Base-by-base conservation (phyloP, 2,888 invertebrate genomes). In the Coenonympha arcania region DNA sequence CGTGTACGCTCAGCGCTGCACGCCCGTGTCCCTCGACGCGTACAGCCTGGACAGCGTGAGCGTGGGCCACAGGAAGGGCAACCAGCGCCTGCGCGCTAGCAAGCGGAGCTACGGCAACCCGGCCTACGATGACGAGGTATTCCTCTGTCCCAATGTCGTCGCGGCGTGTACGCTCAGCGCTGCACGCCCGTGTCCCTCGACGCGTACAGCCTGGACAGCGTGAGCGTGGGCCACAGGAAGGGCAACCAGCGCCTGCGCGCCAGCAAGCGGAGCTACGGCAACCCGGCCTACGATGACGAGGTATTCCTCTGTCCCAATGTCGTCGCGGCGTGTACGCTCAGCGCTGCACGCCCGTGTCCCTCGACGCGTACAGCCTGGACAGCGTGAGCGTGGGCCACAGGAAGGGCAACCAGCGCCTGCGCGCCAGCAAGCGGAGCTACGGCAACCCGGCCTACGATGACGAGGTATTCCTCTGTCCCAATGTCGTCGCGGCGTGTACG, bases 361-460 rank as follows among this genome's bases (percentile, higher is more conserved):
- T 95, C 62, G 95, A 96, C 68, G 94, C 95, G 8, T 96, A 95
- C 79, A 95, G 95, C 64, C 85, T 96, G 72, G 96, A 95, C 81
- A 95, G 94, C 71, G 93, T 95, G 19, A 95, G 95, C 4, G 93
- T 94, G 4, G 92, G 94, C 0, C 89, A 95, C 52, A 84, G 95
- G 56, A 95, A 94, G 73, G 92, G 90, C 26, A 90, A 90, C 50
- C 79, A 89, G 9, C 63, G 86, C 1, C 68, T 85, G 20, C 87
- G 95, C 28, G 90, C 92, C 43, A 95, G 95, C 43, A 95, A 95
- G 72, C 86, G 95, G 52, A 95, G 95, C 44, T 96, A 95, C 68
- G 95, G 95, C 20, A 96, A 96, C 85, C 94, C 94, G 1, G 95
- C 94, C 1, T 96, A 95, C 71, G 95, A 95, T 72, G 95, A 95